Evolutionary conservation across 2,797 vertebrate genomes (phyloP).

Genomic region (Artibeus lituratus): DNA sequence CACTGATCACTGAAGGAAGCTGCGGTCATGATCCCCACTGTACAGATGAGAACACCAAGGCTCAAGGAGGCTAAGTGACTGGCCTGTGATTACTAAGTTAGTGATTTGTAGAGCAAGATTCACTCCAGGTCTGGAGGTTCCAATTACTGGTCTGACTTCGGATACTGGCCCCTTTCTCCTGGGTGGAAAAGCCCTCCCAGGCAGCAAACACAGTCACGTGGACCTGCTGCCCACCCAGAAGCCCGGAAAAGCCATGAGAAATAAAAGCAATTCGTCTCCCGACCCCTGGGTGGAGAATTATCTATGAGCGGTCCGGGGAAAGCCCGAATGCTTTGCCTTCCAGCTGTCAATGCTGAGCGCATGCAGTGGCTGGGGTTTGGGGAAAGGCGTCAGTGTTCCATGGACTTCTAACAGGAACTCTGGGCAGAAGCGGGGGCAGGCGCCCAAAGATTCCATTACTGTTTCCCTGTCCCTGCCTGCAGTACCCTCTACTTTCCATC

Average conservation of each 20-base stretch:
- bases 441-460: background rate
- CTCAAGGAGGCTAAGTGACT: background rate
- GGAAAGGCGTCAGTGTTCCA: background rate
- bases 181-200: background rate
- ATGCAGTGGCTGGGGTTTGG: background rate
- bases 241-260: background rate
- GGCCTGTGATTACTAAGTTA: background rate
- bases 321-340: background rate
- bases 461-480: background rate
- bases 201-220: background rate
- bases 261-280: background rate
- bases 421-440: background rate
- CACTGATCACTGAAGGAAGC: background rate
- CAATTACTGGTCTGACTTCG: background rate
- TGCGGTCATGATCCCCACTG: background rate
- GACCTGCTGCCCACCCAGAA: background rate
- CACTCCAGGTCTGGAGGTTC: background rate
- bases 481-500: background rate
- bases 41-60: background rate
- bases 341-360: rapidly evolving
- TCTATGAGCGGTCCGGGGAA: background rate
- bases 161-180: background rate
- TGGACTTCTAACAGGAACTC: background rate
- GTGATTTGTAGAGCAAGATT: background rate
- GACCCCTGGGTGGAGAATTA: background rate